phyloP scores from a whole-genome alignment of 2,113 vertebrate species.

The Gambusia affinis region DNA sequence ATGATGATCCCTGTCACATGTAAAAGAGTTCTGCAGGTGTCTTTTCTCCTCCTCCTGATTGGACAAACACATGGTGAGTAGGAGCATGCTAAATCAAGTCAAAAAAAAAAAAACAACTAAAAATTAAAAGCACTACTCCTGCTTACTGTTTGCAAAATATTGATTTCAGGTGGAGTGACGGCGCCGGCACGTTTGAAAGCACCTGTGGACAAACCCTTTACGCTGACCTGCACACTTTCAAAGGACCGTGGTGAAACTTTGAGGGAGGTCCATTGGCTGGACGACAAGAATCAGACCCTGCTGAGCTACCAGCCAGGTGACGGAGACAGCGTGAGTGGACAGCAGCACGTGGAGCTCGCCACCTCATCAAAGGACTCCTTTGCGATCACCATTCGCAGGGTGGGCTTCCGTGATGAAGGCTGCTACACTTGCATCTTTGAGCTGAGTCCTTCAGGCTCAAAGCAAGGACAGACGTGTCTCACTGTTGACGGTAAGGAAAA shows the following conservation, averaged over 20 bases:
- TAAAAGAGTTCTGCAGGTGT: slow-evolving; percentile 67
- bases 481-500: slow-evolving; percentile 75
- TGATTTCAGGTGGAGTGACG: slow-evolving; percentile 72
- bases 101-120: background rate
- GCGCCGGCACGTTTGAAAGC: slow-evolving; percentile 65
- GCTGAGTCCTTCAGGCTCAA: slow-evolving; percentile 63
- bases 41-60: slow-evolving; percentile 66
- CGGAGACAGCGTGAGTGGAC: slow-evolving; percentile 71
- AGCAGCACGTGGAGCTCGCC: slow-evolving; percentile 77
- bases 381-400: slow-evolving; percentile 73
- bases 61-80: slow-evolving; percentile 73
- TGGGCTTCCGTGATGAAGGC: slow-evolving; percentile 79
- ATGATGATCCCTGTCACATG: slow-evolving; percentile 61
- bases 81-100: slow-evolving; percentile 11
- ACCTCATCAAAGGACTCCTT: slow-evolving; percentile 66
- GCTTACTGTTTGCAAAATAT: background rate
- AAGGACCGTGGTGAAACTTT: slow-evolving; percentile 66
- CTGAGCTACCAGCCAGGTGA: slow-evolving; percentile 70
- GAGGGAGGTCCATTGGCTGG: slow-evolving; percentile 77
- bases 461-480: slow-evolving; percentile 74
- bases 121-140: background rate
- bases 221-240: slow-evolving; percentile 71
- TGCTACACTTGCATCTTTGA: slow-evolving; percentile 83
- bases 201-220: slow-evolving; percentile 74
- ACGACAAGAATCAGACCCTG: slow-evolving; percentile 76